phyloP scores from a whole-genome alignment of 2,888 invertebrate species.

The Drosophila paramelanica region DNA sequence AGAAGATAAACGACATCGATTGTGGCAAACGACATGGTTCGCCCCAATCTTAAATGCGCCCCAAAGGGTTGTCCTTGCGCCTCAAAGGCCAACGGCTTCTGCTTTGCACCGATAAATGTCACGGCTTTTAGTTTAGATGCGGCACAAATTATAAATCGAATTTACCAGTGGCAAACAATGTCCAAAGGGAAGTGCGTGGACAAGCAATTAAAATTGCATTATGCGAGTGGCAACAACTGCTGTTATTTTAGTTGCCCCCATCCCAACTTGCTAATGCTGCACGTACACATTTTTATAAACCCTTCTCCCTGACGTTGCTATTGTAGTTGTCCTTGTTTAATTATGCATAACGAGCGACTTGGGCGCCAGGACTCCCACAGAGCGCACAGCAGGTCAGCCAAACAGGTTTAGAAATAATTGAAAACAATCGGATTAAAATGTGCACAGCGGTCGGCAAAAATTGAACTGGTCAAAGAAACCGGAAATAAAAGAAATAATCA shows the following conservation, averaged over 20 bases:
- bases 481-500: slow-evolving; percentile 50
- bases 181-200: slow-evolving; percentile 28
- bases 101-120: slow-evolving; percentile 45
- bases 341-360: slow-evolving; percentile 68
- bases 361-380: slow-evolving; percentile 37
- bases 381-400: slow-evolving; percentile 31
- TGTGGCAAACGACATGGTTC: slow-evolving; percentile 72
- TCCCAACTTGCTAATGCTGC: slow-evolving; percentile 14
- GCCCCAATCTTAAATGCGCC: slow-evolving; percentile 24
- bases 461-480: slow-evolving; percentile 33
- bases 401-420: slow-evolving; percentile 67
- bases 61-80: slow-evolving; percentile 37
- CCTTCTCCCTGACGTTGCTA: slow-evolving; percentile 36
- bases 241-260: slow-evolving; percentile 23
- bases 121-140: slow-evolving; percentile 36
- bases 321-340: slow-evolving; percentile 53
- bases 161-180: slow-evolving; percentile 19
- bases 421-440: slow-evolving; percentile 73
- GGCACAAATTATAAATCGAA: slow-evolving; percentile 34
- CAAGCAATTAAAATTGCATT: slow-evolving; percentile 69
- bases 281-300: slow-evolving; percentile 44
- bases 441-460: slow-evolving; percentile 49
- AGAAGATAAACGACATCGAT: slow-evolving; percentile 79
- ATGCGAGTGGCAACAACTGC: slow-evolving; percentile 32
- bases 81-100: slow-evolving; percentile 26